Percentiles rank a stretch among this genome's conserved stretches.
Evolutionary conservation across 2,888 invertebrate genomes (phyloP).

Genomic region (Fragum whitleyi): DNA sequence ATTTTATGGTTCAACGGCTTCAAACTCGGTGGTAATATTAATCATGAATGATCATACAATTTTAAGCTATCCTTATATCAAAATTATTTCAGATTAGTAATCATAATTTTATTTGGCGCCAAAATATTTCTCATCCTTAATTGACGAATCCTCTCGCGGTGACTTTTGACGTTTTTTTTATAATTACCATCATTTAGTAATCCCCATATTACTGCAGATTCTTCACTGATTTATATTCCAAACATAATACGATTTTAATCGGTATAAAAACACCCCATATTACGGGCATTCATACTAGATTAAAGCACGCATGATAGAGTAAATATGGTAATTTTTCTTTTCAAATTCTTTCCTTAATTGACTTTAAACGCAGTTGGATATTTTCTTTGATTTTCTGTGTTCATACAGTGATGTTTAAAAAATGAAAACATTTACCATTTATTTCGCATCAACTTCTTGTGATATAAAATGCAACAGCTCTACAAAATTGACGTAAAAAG

Average conservation of each 20-base stretch:
- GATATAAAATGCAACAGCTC: too few species aligned
- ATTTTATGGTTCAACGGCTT: too few species aligned
- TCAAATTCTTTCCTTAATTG: slow-evolving; percentile 2
- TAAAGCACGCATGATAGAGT: slow-evolving; percentile 9
- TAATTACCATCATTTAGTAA: slow-evolving; percentile 24
- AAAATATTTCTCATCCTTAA: background rate
- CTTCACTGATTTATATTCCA: slow-evolving; percentile 11
- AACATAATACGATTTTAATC: slow-evolving; percentile 19
- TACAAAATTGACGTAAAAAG: too few species aligned
- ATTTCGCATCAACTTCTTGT: too few species aligned
- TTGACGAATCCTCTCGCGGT: background rate
- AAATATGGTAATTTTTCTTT: slow-evolving; percentile 9
- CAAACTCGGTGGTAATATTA: too few species aligned
- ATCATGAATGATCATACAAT: too few species aligned
- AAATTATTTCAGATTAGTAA: too few species aligned
- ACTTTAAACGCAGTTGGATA: slow-evolving; percentile 4
- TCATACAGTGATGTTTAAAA: background rate
- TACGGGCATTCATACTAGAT: background rate
- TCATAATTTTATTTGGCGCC: background rate
- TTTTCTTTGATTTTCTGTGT: background rate
- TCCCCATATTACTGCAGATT: background rate
- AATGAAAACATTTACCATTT: background rate
- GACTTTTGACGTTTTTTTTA: background rate
- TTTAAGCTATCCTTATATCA: too few species aligned
- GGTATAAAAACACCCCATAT: slow-evolving; percentile 18